Evolutionary conservation across 2,888 invertebrate genomes (phyloP).

Genomic region (Cantharis flavilabris): DNA sequence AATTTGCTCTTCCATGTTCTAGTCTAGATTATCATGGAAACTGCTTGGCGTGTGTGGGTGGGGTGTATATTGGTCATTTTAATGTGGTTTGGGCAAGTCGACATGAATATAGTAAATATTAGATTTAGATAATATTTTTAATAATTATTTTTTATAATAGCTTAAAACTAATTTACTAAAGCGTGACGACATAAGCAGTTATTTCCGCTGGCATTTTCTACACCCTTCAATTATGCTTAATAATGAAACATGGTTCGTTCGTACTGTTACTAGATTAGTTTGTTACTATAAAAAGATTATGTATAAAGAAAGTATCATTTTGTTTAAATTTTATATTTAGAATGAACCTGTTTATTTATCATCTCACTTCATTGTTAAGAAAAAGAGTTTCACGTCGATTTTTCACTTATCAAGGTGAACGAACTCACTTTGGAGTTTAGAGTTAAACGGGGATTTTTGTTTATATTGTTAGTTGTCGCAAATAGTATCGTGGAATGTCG

Average conservation of each 20-base stretch:
- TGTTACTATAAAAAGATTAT: neutral
- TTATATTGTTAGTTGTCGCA: neutral
- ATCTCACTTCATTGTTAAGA: neutral
- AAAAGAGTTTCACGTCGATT: neutral
- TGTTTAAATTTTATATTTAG: slow-evolving; percentile 15
- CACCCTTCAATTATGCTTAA: slow-evolving; percentile 9
- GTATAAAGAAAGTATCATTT: neutral
- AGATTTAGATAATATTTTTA: neutral
- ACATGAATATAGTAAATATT: neutral
- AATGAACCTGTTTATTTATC: slow-evolving; percentile 8
- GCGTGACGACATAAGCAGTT: slow-evolving; percentile 17
- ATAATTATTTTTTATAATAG: slow-evolving; percentile 9
- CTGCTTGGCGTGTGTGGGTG: neutral
- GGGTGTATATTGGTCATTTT: neutral
- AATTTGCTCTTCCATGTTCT: neutral
- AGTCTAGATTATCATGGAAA: neutral
- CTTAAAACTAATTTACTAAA: slow-evolving; percentile 13
- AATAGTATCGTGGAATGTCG: slow-evolving; percentile 35
- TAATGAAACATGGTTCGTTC: slow-evolving; percentile 7
- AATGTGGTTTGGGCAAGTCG: neutral
- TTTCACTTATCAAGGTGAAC: neutral
- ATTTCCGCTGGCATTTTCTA: slow-evolving; percentile 15
- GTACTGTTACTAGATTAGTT: neutral
- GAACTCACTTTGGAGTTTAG: neutral
- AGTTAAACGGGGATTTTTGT: neutral